phyloP scores from a whole-genome alignment of 2,797 vertebrate genomes.

The Eulemur coronatus region DNA sequence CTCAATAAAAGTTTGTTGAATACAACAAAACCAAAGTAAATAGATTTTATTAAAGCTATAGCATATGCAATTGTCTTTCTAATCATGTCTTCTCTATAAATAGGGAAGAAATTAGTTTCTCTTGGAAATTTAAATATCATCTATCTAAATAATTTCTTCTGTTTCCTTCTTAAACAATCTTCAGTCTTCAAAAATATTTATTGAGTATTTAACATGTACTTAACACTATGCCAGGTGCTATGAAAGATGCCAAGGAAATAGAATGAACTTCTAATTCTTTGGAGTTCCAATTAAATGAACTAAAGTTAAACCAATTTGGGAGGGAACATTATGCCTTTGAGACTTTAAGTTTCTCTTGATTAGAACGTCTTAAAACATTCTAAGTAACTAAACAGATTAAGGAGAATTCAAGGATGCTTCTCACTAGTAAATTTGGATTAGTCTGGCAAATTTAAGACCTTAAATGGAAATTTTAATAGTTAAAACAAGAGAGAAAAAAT shows the following conservation, averaged over 20 bases:
- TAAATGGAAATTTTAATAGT: conserved; percentile 65
- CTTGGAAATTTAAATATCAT: conserved; percentile 39
- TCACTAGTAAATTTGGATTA: conserved; percentile 67
- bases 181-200: conserved; percentile 42
- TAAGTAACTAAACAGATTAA: conserved; percentile 69
- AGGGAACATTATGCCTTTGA: conserved; percentile 64
- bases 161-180: conserved; percentile 30
- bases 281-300: conserved; percentile 61
- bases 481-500: conserved; percentile 51
- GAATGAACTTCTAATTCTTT: conserved; percentile 61
- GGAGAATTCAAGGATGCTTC: conserved; percentile 59
- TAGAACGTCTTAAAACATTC: conserved; percentile 67
- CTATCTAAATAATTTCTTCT: conserved; percentile 21
- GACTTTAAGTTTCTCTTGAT: conserved; percentile 64
- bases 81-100: not conserved
- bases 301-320: conserved; percentile 63
- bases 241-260: conserved; percentile 43
- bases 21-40: not conserved
- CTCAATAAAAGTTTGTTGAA: conserved; percentile 10
- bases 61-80: conserved; percentile 6
- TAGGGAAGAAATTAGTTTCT: conserved; percentile 12
- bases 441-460: conserved; percentile 60
- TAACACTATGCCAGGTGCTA: conserved; percentile 50
- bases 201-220: conserved; percentile 1
- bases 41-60: conserved; percentile 30